These are phyloP conservation scores for Ceyx cyanopectus DNA, from an alignment of 2,113 vertebrate genomes.

Conservation along the genomic window DNA sequence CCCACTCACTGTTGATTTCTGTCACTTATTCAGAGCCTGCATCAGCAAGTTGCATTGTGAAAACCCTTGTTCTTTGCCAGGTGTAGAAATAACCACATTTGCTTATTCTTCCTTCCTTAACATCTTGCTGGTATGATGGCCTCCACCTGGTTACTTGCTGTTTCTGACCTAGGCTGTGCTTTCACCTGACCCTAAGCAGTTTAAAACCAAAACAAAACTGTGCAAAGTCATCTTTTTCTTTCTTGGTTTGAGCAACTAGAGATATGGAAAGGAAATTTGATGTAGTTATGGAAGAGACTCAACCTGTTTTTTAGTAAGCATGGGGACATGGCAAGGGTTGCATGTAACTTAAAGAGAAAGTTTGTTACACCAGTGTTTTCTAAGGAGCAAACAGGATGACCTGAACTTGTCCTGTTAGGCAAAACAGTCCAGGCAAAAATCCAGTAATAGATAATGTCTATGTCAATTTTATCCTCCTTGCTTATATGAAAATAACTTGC, in stretches of 20 bases:
- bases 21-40: not conserved
- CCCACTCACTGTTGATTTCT: not conserved
- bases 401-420: not conserved
- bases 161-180: not conserved
- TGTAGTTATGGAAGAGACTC: not conserved
- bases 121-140: not conserved
- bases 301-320: not conserved
- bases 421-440: conserved; percentile 14
- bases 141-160: not conserved
- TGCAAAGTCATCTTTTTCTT: not conserved
- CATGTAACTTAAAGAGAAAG: not conserved
- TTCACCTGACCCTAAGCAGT: not conserved
- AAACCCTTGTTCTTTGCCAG: not conserved
- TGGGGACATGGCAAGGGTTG: not conserved
- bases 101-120: not conserved
- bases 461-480: not conserved
- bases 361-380: not conserved
- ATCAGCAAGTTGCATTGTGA: not conserved
- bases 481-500: not conserved
- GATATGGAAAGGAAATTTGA: not conserved
- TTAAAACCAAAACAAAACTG: not conserved
- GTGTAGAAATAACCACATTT: not conserved
- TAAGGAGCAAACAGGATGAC: not conserved
- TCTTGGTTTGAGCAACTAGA: not conserved
- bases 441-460: not conserved